Evolutionary conservation across 2,797 vertebrate species (phyloP), one percentile per base, ranked within the genome.

Genomic region (Oceanodroma leucorhoa): DNA sequence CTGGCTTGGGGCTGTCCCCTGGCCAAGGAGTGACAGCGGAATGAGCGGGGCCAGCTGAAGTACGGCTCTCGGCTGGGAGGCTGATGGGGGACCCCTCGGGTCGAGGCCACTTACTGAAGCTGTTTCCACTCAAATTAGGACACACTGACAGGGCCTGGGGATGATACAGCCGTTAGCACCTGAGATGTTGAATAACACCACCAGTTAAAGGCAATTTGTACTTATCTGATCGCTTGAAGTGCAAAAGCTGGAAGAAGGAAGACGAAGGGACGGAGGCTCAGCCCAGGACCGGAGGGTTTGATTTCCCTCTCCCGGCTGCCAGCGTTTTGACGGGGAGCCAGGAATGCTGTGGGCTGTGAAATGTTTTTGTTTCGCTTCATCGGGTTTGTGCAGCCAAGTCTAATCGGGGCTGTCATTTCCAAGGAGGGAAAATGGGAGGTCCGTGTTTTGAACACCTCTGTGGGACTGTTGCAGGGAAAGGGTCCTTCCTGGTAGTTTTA

Each of bases 341-440:
- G 90, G 87, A 96, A 95, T 76, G 89, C 91, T 95, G 93, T 60
- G 89, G 96, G 90, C 96, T 91, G 94, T 92, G 92, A 96, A 95
- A 69, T 92, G 89, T 82, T 96, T 94, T 94, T 89, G 95, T 96
- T 97, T 96, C 5, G 17, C 92, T 91, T 88, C 84, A 36, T 53
- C 2, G 22, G 61, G 48, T 94, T 81, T 87, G 92, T 51, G 76
- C 81, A 77, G 84, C 93, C 85, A 92, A 93, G 83, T 65, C 73
- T 95, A 87, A 95, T 93, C 5, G 0, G n/a, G 66, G 65, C 62
- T 91, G 87, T 93, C 85, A 17, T 64, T 93, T 90, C 54, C 88
- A 87, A 60, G n/a, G 80, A 60, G 55, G 80, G 53, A 50, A 29
- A 71, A 86, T 2, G 71, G 62, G 54, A 93, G 77, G 32, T 90